Percentiles rank a stretch among this genome's conserved stretches.
These are phyloP conservation scores for Ceyx margarethae DNA, from an alignment of 2,113 vertebrate genomes.

Conservation along the genomic window DNA sequence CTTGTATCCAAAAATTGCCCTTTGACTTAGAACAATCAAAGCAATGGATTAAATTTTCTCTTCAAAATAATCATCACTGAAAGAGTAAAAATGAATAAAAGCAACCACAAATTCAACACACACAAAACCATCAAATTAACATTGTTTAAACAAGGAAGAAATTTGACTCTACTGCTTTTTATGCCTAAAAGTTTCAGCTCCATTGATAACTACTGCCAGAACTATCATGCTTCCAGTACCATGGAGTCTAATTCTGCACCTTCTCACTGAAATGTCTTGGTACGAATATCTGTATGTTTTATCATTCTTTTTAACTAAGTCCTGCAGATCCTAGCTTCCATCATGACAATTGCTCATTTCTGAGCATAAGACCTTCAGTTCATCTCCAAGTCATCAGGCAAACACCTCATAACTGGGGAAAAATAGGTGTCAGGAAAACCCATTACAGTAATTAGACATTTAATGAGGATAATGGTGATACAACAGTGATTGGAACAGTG, in stretches of 20 bases:
- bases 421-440: conserved; percentile 14
- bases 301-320: not conserved
- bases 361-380: not conserved
- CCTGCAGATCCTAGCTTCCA: not conserved
- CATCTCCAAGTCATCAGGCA: not conserved
- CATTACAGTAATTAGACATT: conserved; percentile 7
- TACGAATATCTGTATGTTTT: not conserved
- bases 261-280: not conserved
- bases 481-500: not conserved
- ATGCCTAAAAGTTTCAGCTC: not conserved
- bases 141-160: not conserved
- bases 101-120: not conserved
- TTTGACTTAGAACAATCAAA: not conserved
- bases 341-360: not conserved
- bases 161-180: not conserved
- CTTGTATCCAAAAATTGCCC: not conserved
- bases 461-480: not conserved
- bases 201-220: not conserved
- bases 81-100: not conserved
- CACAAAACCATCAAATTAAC: not conserved
- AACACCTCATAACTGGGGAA: not conserved
- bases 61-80: not conserved
- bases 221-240: not conserved
- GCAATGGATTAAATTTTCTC: not conserved
- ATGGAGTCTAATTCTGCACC: not conserved